phyloP scores from a whole-genome alignment of 2,888 invertebrate genomes.

The Melolontha melolontha region DNA sequence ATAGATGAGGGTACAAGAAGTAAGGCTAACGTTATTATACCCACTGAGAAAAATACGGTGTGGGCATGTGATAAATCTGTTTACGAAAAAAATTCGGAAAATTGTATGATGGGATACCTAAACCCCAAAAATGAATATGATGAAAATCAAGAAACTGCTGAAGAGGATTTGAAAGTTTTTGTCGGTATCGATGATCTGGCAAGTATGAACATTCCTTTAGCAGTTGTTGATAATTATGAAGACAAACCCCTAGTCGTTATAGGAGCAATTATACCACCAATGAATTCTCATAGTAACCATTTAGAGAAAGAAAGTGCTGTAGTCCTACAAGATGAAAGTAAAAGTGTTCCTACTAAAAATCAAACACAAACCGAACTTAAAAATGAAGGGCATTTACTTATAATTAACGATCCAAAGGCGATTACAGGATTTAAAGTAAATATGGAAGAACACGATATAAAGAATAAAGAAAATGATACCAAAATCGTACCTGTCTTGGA shows the following conservation, averaged over 20 bases:
- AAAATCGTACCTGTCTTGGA: too few species aligned
- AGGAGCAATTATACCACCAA: constrained; percentile 8
- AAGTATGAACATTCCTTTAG: neutral
- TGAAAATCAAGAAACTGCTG: constrained; percentile 23
- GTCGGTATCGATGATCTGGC: constrained; percentile 31
- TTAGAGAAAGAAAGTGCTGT: too few species aligned
- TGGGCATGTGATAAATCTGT: constrained; percentile 9
- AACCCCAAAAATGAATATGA: constrained; percentile 26
- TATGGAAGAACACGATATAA: too few species aligned
- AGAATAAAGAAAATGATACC: too few species aligned
- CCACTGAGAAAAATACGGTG: neutral
- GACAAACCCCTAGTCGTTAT: neutral
- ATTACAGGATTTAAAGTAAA: too few species aligned
- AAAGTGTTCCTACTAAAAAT: too few species aligned
- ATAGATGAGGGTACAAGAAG: neutral
- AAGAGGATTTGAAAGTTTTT: constrained; percentile 15
- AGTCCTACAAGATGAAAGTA: too few species aligned
- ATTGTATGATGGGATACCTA: constrained; percentile 8
- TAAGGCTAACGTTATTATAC: neutral
- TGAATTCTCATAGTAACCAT: neutral
- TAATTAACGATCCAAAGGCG: too few species aligned
- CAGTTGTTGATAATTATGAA: neutral
- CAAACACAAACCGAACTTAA: too few species aligned
- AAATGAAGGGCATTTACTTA: too few species aligned
- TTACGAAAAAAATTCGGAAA: neutral